Conservation (phyloP, 2,888 invertebrate genomes). For the Eupeodes latifasciatus region DNA sequence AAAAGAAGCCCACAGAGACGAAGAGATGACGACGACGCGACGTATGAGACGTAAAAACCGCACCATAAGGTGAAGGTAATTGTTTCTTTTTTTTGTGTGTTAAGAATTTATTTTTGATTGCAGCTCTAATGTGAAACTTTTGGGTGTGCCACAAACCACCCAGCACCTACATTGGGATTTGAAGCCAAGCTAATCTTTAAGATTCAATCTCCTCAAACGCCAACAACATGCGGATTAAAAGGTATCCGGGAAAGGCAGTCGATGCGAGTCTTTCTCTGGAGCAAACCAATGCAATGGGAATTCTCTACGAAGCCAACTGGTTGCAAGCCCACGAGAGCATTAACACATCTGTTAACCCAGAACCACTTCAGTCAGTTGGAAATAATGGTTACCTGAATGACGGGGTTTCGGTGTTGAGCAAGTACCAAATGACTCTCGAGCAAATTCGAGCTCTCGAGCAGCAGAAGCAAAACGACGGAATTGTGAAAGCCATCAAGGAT, state of each 20-base stretch:
- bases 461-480: slow-evolving; percentile 81
- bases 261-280: slow-evolving; percentile 88
- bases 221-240: slow-evolving; percentile 91
- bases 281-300: slow-evolving; percentile 89
- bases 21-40: too few relatives aligned
- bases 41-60: background rate
- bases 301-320: slow-evolving; percentile 94
- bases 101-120: slow-evolving; percentile 70
- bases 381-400: slow-evolving; percentile 79
- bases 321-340: slow-evolving; percentile 86
- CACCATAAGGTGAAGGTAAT: slow-evolving; percentile 38
- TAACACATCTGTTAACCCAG: slow-evolving; percentile 48
- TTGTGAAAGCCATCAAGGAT: slow-evolving; percentile 86
- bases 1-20: slow-evolving; percentile 62
- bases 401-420: slow-evolving; percentile 85
- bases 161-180: slow-evolving; percentile 44
- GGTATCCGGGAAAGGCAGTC: slow-evolving; percentile 93
- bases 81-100: slow-evolving; percentile 5
- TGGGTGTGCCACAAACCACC: slow-evolving; percentile 48
- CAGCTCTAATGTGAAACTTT: slow-evolving; percentile 64
- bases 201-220: slow-evolving; percentile 10
- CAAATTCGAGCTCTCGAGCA: slow-evolving; percentile 85
- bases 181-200: slow-evolving; percentile 39
- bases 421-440: slow-evolving; percentile 86
- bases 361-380: slow-evolving; percentile 76